Evolutionary conservation across 37 sponge, comb jelly and placozoan genomes (phyloP).

Genomic region (Axinella damicornis): DNA sequence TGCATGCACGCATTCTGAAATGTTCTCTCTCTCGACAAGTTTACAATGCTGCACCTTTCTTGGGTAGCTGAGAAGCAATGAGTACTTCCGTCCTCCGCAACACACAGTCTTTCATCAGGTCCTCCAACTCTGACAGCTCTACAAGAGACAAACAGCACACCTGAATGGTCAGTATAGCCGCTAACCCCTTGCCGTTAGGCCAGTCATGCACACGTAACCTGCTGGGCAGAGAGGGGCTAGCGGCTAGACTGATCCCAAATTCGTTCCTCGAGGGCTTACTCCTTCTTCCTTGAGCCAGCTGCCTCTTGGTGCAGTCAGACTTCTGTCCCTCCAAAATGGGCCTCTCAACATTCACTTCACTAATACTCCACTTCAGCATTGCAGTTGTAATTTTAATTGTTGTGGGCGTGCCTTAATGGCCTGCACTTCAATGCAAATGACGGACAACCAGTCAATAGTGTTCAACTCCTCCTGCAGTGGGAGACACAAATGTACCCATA

Average conservation of each 20-base stretch:
- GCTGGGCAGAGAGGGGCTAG: neutral
- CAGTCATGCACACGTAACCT: no score
- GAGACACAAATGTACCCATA: no score
- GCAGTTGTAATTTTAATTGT: constrained; percentile 44
- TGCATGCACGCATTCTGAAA: neutral
- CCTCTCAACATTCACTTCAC: constrained; percentile 74
- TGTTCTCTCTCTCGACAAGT: no score
- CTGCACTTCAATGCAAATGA: no score
- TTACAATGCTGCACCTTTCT: constrained; percentile 60
- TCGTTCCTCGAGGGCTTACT: constrained; percentile 47
- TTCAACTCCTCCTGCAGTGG: no score
- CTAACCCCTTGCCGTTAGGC: no score
- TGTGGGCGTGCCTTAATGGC: neutral
- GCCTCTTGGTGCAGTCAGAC: constrained; percentile 63
- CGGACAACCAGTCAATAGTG: no score
- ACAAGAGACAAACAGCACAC: neutral
- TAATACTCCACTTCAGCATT: constrained; percentile 57
- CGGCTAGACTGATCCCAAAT: no score
- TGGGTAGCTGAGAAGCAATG: constrained; percentile 61
- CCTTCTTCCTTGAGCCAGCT: constrained; percentile 46
- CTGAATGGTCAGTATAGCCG: neutral
- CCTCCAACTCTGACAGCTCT: constrained; percentile 44
- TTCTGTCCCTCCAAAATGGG: constrained; percentile 81
- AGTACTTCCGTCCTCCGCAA: constrained; percentile 53
- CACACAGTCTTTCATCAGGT: constrained; percentile 46